phyloP scores from a whole-genome alignment of 2,113 vertebrate genomes.

The Ctenodactylus gundi region DNA sequence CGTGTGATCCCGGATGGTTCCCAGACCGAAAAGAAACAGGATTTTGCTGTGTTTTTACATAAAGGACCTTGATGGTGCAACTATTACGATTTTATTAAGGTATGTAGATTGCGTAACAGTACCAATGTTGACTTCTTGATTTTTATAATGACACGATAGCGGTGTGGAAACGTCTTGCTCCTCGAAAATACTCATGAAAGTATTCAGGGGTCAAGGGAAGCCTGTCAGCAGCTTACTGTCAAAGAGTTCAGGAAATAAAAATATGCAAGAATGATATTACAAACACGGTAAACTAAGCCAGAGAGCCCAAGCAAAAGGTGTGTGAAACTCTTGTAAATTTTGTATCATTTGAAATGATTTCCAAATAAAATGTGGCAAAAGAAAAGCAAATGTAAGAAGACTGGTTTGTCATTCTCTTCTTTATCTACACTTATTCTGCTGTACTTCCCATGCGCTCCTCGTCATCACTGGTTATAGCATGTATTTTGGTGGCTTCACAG shows the following conservation, averaged over 20 bases:
- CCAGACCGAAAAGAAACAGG: background rate
- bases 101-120: background rate
- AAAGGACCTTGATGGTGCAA: background rate
- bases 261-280: background rate
- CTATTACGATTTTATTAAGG: constrained; percentile 29
- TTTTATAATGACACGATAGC: constrained; percentile 2
- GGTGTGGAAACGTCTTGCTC: constrained; percentile 12
- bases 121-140: constrained; percentile 30
- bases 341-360: constrained; percentile 21
- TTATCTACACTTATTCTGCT: background rate
- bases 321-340: background rate
- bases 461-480: background rate
- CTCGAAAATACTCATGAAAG: background rate
- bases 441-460: background rate
- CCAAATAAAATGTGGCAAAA: constrained; percentile 17
- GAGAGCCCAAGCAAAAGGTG: background rate
- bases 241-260: background rate
- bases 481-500: background rate
- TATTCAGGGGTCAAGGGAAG: background rate
- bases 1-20: background rate
- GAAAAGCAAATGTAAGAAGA: background rate
- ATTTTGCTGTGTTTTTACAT: background rate
- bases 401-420: background rate
- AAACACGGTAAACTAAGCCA: background rate
- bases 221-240: background rate